Percentiles rank a stretch among this genome's conserved stretches.
These are phyloP conservation scores for Bombus confusus DNA, from an alignment of 1,140 invertebrate species.

Conservation along the genomic window DNA sequence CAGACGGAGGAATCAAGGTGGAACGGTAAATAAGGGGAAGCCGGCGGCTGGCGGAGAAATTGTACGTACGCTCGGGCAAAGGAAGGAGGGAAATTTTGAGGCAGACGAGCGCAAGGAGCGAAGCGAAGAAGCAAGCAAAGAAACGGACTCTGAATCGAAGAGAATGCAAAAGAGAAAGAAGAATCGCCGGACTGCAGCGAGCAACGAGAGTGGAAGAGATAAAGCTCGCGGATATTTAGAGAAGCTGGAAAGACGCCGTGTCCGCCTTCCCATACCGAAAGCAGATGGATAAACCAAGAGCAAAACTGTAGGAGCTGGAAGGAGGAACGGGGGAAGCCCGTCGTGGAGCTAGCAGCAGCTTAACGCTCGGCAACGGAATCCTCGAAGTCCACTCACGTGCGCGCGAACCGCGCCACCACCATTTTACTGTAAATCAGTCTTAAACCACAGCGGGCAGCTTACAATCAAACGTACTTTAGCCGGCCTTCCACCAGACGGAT, in stretches of 20 bases:
- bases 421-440: constrained; percentile 80
- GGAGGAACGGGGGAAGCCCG: background rate
- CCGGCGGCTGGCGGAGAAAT: constrained; percentile 3
- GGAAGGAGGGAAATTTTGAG: background rate
- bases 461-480: constrained; percentile 82
- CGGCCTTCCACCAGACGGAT: constrained; percentile 57
- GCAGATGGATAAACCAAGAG: constrained; percentile 17
- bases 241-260: constrained; percentile 1
- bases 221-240: constrained; percentile 43
- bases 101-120: background rate
- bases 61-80: background rate
- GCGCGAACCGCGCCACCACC: constrained; percentile 61
- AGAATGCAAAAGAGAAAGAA: background rate
- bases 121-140: background rate
- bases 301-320: background rate
- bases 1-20: constrained; percentile 24
- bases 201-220: constrained; percentile 45
- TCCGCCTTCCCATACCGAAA: background rate
- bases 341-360: constrained; percentile 72
- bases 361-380: constrained; percentile 56
- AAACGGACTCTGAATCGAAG: constrained; percentile 14
- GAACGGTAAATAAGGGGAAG: constrained; percentile 41
- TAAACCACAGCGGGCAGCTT: constrained; percentile 78
- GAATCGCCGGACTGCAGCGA: constrained; percentile 15
- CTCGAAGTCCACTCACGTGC: constrained; percentile 78